Conservation (phyloP, 2,113 vertebrate genomes). For the Tonatia bakeri region DNA sequence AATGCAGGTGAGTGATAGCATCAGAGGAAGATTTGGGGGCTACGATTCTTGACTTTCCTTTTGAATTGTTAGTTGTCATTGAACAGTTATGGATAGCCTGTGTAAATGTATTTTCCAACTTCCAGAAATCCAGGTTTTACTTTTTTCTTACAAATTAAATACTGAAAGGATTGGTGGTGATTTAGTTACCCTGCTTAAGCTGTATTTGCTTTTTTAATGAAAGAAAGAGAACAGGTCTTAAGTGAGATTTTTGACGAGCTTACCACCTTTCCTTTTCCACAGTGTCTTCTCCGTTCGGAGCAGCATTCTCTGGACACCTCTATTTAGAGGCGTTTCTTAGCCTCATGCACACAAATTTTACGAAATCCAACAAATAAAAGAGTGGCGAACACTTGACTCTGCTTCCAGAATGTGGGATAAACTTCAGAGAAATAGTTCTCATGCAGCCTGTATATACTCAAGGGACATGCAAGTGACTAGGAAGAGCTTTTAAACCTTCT, state of each 20-base stretch:
- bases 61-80: background rate
- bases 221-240: background rate
- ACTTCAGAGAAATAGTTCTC: background rate
- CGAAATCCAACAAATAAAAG: background rate
- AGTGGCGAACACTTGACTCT: background rate
- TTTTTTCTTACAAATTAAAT: background rate
- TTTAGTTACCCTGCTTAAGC: background rate
- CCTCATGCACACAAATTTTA: background rate
- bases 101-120: background rate
- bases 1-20: constrained; percentile 20
- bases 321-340: background rate
- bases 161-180: background rate
- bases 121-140: background rate
- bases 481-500: background rate
- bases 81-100: background rate
- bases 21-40: constrained; percentile 4
- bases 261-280: background rate
- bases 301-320: background rate
- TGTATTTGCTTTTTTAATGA: background rate
- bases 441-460: background rate
- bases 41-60: background rate
- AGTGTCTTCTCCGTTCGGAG: background rate
- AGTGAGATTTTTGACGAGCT: background rate
- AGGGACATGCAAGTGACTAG: background rate
- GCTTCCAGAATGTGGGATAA: background rate